These are phyloP conservation scores for Pantherophis vulpinus DNA, from an alignment of 2,797 vertebrate genomes.

Conservation along the genomic window DNA sequence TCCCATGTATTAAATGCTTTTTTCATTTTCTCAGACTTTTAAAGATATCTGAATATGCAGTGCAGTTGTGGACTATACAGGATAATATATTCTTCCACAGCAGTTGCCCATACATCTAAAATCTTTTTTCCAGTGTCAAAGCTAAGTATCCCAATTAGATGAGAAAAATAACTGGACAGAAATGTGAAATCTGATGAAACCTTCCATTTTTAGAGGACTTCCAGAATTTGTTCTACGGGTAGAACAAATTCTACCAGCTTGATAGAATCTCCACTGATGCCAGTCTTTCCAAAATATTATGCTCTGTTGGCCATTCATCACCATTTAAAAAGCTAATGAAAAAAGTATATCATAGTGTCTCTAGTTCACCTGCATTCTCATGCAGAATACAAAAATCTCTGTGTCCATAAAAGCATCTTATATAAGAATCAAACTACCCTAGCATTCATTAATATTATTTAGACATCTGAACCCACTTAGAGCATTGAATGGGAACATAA, in stretches of 20 bases:
- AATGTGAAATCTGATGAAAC: not conserved
- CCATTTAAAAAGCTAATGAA: not conserved
- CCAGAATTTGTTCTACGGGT: not conserved
- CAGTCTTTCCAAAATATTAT: not conserved
- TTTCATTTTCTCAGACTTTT: not conserved
- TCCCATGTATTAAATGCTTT: not conserved
- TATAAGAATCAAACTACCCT: not conserved
- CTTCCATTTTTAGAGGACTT: not conserved
- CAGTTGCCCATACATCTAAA: not conserved
- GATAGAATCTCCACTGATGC: not conserved
- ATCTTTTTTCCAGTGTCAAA: not conserved
- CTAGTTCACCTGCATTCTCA: not conserved
- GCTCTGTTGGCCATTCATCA: not conserved
- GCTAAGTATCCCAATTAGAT: not conserved
- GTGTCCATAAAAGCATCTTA: not conserved
- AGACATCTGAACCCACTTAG: not conserved
- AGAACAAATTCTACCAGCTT: not conserved
- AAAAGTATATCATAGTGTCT: not conserved
- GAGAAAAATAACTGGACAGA: not conserved
- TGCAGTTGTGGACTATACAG: not conserved
- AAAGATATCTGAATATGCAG: not conserved
- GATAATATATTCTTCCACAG: not conserved
- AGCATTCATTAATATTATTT: not conserved
- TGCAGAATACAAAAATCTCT: not conserved
- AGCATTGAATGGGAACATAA: not conserved